Conservation (phyloP, 2,888 invertebrate species). For the Dyspetes luteomarginatus region DNA sequence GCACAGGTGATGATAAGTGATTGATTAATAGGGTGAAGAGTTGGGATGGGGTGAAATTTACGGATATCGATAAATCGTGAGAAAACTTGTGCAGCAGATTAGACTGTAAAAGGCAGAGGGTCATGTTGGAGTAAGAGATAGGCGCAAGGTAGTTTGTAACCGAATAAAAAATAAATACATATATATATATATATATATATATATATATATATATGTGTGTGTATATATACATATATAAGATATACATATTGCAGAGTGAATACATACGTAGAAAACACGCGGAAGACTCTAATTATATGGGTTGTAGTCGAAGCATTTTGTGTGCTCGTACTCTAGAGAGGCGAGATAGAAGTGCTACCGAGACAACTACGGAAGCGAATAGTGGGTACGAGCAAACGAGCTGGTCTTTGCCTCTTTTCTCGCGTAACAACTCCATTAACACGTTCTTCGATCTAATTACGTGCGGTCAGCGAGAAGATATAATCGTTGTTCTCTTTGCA, state of each 20-base stretch:
- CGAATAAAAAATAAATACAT: conserved; percentile 14
- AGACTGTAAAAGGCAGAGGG: conserved; percentile 2
- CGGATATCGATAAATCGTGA: conserved; percentile 56
- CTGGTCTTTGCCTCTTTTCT: conserved; percentile 62
- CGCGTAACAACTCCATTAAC: conserved; percentile 68
- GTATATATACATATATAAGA: no score
- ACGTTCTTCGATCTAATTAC: conserved; percentile 69
- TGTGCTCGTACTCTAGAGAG: conserved; percentile 13
- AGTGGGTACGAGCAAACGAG: conserved; percentile 56
- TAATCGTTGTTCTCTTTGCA: conserved; percentile 62
- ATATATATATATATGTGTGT: no score
- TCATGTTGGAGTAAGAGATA: background rate
- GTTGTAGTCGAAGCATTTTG: conserved; percentile 51
- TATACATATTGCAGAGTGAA: conserved; percentile 53
- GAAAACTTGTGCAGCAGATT: conserved; percentile 37
- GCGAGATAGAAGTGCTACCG: conserved; percentile 48
- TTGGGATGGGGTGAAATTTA: conserved; percentile 33
- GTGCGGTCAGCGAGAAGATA: conserved; percentile 64
- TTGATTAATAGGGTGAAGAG: conserved; percentile 38
- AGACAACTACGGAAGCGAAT: conserved; percentile 57
- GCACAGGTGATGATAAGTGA: conserved; percentile 40
- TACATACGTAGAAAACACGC: conserved; percentile 58
- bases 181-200: no score
- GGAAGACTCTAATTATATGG: conserved; percentile 64
- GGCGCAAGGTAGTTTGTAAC: conserved; percentile 27